phyloP scores from a whole-genome alignment of 2,888 invertebrate species.

The Biston betularia region DNA sequence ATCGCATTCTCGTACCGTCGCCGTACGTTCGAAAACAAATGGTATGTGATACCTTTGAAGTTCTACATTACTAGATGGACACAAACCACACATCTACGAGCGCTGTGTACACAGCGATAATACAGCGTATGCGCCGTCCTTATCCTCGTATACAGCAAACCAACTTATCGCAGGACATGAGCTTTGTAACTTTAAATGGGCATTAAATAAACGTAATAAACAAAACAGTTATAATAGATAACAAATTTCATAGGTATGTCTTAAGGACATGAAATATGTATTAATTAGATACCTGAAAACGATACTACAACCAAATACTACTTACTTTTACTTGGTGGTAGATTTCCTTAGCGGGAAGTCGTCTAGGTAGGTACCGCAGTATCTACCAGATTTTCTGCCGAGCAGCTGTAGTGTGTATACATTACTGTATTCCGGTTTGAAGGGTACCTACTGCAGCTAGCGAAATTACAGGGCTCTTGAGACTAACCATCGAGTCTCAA shows the following conservation, averaged over 20 bases:
- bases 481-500: no score
- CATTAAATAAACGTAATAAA: neutral
- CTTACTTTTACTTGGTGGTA: no score
- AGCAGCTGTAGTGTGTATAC: no score
- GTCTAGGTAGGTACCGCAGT: no score
- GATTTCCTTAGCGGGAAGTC: no score
- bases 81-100: constrained; percentile 16
- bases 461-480: no score
- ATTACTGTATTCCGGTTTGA: no score
- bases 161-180: constrained; percentile 1
- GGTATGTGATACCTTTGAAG: constrained; percentile 17
- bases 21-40: neutral
- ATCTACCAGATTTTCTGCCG: no score
- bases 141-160: constrained; percentile 37
- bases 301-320: no score
- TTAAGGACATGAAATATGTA: no score
- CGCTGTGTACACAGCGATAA: constrained; percentile 46
- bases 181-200: constrained; percentile 6
- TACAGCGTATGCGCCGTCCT: constrained; percentile 50
- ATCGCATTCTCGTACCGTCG: constrained; percentile 7
- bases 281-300: no score
- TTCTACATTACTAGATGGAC: constrained; percentile 23
- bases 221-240: neutral
- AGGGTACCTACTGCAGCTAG: no score
- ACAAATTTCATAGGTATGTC: neutral